Conservation (phyloP, 2,888 invertebrate genomes). For the Megamerina dolium region DNA sequence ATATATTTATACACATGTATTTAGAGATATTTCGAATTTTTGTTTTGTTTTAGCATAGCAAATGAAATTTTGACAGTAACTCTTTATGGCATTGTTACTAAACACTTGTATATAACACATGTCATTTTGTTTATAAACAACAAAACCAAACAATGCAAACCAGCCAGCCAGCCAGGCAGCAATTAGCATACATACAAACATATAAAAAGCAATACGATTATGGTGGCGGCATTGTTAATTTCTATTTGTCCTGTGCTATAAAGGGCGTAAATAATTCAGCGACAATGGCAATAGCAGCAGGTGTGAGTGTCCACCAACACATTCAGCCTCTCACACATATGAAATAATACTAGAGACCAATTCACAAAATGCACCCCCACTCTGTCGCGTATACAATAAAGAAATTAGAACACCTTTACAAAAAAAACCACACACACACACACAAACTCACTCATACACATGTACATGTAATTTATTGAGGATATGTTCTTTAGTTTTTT, state of each 20-base stretch:
- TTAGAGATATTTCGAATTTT: background rate
- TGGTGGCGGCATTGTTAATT: too few relatives aligned
- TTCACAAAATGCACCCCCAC: too few relatives aligned
- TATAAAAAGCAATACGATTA: too few relatives aligned
- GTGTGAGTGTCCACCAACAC: background rate
- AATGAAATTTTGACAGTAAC: too few relatives aligned
- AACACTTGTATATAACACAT: background rate
- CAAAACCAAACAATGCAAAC: background rate
- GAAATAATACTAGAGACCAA: background rate
- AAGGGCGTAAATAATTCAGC: background rate
- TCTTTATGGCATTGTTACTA: too few relatives aligned
- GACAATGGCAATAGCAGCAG: background rate
- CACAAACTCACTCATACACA: too few relatives aligned
- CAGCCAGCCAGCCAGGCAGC: background rate
- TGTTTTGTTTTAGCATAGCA: background rate
- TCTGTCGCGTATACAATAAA: background rate
- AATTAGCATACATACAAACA: too few relatives aligned
- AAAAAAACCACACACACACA: background rate
- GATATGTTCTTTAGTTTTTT: too few relatives aligned
- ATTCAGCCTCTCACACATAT: background rate
- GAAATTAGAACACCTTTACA: background rate
- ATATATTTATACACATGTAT: too few relatives aligned
- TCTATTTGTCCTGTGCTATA: too few relatives aligned
- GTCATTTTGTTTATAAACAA: background rate
- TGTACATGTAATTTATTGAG: too few relatives aligned